These are phyloP conservation scores for Drosophila nasuta DNA, from an alignment of 1,140 invertebrate genomes.

Conservation along the genomic window DNA sequence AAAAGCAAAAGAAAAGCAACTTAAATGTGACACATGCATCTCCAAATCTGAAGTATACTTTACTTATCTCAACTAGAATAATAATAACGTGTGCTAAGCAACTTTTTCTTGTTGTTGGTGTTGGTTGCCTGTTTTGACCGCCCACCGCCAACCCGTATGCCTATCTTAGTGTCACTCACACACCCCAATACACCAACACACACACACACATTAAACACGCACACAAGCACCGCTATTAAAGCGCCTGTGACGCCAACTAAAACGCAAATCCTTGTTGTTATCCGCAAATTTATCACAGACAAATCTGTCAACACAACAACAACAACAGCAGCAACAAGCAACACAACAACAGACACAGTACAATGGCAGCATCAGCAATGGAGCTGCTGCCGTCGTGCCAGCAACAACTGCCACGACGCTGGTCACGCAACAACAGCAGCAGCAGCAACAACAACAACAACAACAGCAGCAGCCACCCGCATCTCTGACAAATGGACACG, in stretches of 20 bases:
- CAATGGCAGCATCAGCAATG: conserved; percentile 69
- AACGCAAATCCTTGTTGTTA: conserved; percentile 82
- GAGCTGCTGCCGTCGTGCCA: conserved; percentile 39
- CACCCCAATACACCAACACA: conserved; percentile 28
- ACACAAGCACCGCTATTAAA: conserved; percentile 40
- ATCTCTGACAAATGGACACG: conserved; percentile 80
- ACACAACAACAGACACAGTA: conserved; percentile 68
- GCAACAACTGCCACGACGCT: conserved; percentile 49
- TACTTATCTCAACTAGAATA: conserved; percentile 37
- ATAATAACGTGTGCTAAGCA: conserved; percentile 39
- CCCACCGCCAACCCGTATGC: conserved; percentile 62
- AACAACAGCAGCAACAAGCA: conserved; percentile 35
- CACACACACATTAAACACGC: conserved; percentile 18
- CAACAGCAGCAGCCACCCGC: conserved; percentile 48
- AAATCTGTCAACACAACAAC: conserved; percentile 82
- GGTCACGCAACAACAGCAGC: conserved; percentile 54
- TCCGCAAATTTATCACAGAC: conserved; percentile 84
- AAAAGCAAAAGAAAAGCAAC: conserved; percentile 43
- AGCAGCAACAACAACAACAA: conserved; percentile 20
- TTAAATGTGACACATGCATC: conserved; percentile 52
- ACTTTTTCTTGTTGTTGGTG: conserved; percentile 55
- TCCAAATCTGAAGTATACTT: conserved; percentile 46
- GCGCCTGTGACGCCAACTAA: conserved; percentile 66
- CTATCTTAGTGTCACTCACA: conserved; percentile 50
- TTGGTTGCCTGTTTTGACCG: conserved; percentile 61